A percentile compares a stretch with the other conserved stretches of the same genome.
phyloP scores from a whole-genome alignment of 2,888 invertebrate genomes.

The Leptinotarsa juncta region DNA sequence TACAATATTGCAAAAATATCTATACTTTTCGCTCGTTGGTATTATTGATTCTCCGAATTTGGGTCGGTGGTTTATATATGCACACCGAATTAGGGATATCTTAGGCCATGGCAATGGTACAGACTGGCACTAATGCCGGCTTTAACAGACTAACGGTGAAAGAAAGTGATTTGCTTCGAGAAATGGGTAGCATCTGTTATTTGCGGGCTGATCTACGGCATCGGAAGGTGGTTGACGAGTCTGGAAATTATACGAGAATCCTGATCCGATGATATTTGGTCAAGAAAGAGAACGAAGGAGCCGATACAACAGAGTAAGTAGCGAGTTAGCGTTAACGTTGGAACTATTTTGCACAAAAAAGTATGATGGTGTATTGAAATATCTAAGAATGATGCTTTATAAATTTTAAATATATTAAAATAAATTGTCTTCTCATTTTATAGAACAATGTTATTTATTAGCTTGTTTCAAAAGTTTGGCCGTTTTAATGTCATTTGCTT shows the following conservation, averaged over 20 bases:
- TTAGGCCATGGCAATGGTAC: constrained; percentile 11
- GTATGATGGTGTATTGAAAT: no score
- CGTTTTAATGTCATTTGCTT: no score
- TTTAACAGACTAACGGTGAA: not conserved
- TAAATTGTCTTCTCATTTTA: no score
- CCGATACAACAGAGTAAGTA: constrained; percentile 72
- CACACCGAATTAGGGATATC: constrained; percentile 7
- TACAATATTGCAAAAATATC: not conserved
- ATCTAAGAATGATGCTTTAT: no score
- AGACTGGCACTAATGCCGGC: not conserved
- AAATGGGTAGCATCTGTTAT: not conserved
- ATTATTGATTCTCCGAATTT: not conserved
- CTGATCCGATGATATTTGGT: constrained; percentile 67
- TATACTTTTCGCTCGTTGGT: not conserved
- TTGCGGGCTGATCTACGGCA: not conserved
- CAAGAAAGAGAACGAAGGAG: constrained; percentile 70
- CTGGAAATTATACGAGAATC: not conserved
- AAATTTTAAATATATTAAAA: no score
- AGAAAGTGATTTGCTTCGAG: constrained; percentile 3
- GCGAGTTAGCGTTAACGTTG: no score
- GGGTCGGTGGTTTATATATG: not conserved
- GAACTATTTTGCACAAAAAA: no score
- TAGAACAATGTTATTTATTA: no score
- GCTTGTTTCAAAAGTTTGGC: no score
- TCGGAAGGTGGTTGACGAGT: not conserved